Percentiles rank a stretch among this genome's conserved stretches.
These are phyloP conservation scores for Meteorus colon DNA, from an alignment of 2,888 invertebrate species.

Conservation along the genomic window DNA sequence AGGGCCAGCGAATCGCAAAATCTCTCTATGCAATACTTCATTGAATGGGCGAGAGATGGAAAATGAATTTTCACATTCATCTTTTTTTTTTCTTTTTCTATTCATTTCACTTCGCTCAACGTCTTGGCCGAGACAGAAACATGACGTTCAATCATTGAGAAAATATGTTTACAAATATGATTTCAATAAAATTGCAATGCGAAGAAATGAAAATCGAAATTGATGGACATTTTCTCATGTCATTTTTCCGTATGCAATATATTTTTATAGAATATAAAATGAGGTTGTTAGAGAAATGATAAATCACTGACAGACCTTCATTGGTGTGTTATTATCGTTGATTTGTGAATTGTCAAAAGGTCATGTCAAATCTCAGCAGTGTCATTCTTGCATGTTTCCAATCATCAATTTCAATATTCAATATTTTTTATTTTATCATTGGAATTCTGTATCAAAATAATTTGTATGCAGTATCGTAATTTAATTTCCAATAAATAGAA, in stretches of 20 bases:
- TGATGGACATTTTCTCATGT: neutral
- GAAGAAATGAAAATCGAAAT: neutral
- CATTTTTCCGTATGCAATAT: neutral
- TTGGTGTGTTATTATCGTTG: no score
- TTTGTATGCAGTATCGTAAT: no score
- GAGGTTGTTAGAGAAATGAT: no score
- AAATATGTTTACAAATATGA: constrained; percentile 15
- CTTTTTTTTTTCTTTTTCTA: constrained; percentile 8
- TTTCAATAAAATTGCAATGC: neutral
- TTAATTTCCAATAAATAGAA: neutral
- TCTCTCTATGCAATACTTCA: constrained; percentile 34
- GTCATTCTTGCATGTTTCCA: no score
- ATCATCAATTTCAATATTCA: no score
- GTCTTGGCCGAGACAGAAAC: constrained; percentile 7
- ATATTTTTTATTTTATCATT: no score
- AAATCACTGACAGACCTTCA: no score
- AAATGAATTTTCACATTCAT: constrained; percentile 20
- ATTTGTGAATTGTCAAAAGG: no score
- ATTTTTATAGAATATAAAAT: neutral
- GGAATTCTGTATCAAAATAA: no score
- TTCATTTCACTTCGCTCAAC: constrained; percentile 31
- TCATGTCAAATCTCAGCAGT: no score
- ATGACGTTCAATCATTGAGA: constrained; percentile 20
- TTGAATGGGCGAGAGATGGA: constrained; percentile 28
- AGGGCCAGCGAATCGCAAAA: constrained; percentile 42